Evolutionary conservation across 2,113 vertebrate genomes (phyloP), one percentile per base, ranked within the genome.

Genomic region (Antechinus flavipes): DNA sequence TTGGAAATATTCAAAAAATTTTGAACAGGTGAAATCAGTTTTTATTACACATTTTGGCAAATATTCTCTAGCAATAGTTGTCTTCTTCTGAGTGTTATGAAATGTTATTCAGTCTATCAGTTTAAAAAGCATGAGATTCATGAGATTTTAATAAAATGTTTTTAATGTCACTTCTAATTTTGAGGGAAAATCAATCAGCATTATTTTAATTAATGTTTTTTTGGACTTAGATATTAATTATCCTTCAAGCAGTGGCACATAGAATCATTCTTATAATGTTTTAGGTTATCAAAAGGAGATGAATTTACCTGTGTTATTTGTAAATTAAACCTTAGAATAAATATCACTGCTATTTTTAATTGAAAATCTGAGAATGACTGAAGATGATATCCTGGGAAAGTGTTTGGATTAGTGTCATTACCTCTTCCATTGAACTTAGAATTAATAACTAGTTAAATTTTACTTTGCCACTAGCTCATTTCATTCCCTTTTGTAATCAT

Each of bases 311-410:
- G 19, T 1, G 2, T 42, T 84, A 84, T 84, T 84, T 84, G 19
- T 2, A 84, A 84, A 42, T 22, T 42, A 84, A 84, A 84, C 19
- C 7, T 23, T 84, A 23, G 19, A 84, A 42, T 84, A 84, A 84
- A 42, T 84, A 84, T 8, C 90, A 94, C 95, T 23, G 54, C 27
- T 93, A 12, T 2, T 9, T 24, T 89, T 68, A 89, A 93, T 46
- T 7, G 26, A 96, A 95, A 91, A 6, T 30, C 54, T 46, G 19
- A 95, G 61, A 89, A 93, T 96, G 10, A 94, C 42, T 61, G 23
- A 25, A 5, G 55, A 54, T 25, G n/a, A 10, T 23, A 96, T 76
- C 24, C 24, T 54, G 50, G 9, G 22, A 6, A 93, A 92, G 90
- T 10, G 52, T 46, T 90, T n/a, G 25, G 10, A 89, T n/a, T 30